Evolutionary conservation across 2,888 invertebrate species (phyloP), one percentile per base, ranked within the genome.

Genomic region (Diaphora mendica): DNA sequence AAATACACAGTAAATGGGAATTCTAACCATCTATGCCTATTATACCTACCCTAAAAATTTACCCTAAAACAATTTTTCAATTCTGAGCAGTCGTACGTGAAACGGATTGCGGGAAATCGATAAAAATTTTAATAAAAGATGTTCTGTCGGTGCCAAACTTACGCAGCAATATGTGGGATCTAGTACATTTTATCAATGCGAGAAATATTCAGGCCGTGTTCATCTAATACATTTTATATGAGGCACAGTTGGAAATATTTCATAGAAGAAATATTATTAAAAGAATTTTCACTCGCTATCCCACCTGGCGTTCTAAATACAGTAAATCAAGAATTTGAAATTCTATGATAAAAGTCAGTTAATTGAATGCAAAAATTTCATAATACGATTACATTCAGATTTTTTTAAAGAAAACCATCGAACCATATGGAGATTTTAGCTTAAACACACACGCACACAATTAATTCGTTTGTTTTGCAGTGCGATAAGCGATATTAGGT

Each of bases 201-300:
- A 30, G 62, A 62, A 62, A 62, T 62, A 30, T 62, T 62, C 62
- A 62, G 62, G 62, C 33, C 48, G 33, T 23, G 44, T 48, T 48
- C 67, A 67, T 48, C 48, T 67, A 67, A 67, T 67, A 67, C 67
- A 67, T 67, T 67, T 67, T 48, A 67, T 67, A 67, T 48, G 26
- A 30, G 48, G 23, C 23, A 30, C 44, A 67, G 48, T 20, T 67
- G 48, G 48, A 42, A 67, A 48, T 67, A 67, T 67, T 48, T 67
- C 48, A 30, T 30, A 13, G 67, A 48, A 33, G 44, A 67, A 23
- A 67, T 67, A 67, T 67, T 48, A 62, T 17, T 62, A 62, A 62
- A 30, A 62, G 62, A 30, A n/a, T 62, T 62, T 62, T 30, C 30
- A 30, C 62, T 62, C 62, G 30, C 26, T 17, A 30, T 30, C 17